Percentiles rank a stretch among this genome's conserved stretches.
phyloP scores from a whole-genome alignment of 1,140 invertebrate genomes.

The Euglossa dilemma region DNA sequence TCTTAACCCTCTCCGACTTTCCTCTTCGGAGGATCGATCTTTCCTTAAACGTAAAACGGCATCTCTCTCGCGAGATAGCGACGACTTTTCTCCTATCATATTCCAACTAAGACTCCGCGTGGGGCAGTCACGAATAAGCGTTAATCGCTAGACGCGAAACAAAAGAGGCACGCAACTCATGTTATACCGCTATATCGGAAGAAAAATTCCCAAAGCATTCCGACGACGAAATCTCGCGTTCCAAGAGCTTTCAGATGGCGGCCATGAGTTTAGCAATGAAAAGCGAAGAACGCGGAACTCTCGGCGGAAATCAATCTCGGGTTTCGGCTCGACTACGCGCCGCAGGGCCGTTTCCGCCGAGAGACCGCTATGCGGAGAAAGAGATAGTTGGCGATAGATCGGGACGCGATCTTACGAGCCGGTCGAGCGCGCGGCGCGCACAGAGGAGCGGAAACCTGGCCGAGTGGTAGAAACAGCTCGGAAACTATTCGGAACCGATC shows the following conservation, averaged over 20 bases:
- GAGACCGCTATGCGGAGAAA: not conserved
- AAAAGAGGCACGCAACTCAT: no score
- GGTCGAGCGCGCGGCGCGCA: not conserved
- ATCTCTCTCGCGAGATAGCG: not conserved
- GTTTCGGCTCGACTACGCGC: constrained; percentile 43
- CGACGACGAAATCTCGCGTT: no score
- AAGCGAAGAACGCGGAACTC: constrained; percentile 44
- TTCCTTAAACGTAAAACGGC: not conserved
- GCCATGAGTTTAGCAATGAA: constrained; percentile 50
- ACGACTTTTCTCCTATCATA: not conserved
- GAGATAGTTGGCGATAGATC: not conserved
- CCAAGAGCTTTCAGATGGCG: constrained; percentile 24
- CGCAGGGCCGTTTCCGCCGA: not conserved
- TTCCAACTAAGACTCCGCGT: no score
- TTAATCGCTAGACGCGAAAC: no score
- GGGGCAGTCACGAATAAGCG: no score
- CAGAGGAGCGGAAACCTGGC: constrained; percentile 17
- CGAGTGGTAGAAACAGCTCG: constrained; percentile 65
- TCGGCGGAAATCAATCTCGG: constrained; percentile 55
- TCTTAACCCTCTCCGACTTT: no score
- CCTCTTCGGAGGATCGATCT: not conserved
- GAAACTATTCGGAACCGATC: constrained; percentile 76
- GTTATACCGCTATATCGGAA: no score
- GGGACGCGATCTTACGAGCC: constrained; percentile 50
- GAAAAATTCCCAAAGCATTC: no score